Conservation (phyloP, 1,140 invertebrate genomes). For the Lucilia sericata region DNA sequence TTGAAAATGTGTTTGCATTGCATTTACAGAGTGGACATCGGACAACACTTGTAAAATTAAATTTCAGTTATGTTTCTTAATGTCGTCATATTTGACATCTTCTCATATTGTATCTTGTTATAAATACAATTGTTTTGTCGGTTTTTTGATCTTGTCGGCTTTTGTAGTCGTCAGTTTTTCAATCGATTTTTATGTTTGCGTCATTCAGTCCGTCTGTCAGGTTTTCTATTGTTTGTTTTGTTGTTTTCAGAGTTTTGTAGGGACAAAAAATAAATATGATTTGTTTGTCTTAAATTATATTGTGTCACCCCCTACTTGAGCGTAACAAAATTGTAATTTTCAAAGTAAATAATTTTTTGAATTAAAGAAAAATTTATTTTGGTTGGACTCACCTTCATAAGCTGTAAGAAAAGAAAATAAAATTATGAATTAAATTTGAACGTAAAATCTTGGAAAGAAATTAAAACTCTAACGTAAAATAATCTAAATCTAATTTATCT, state of each 20-base stretch:
- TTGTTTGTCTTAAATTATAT: neutral
- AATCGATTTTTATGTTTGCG: neutral
- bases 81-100: slow-evolving; percentile 43
- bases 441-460: too few relatives aligned
- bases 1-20: neutral
- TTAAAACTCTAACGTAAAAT: too few relatives aligned
- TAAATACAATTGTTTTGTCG: slow-evolving; percentile 32
- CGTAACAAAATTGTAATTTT: neutral
- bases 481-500: too few relatives aligned
- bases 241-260: neutral
- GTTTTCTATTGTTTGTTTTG: neutral
- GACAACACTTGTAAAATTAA: slow-evolving; percentile 29
- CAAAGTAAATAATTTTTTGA: too few relatives aligned
- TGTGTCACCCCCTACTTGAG: neutral
- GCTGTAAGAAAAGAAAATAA: too few relatives aligned
- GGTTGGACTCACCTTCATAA: too few relatives aligned
- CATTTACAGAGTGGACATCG: neutral
- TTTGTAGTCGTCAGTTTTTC: slow-evolving; percentile 15
- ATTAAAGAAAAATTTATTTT: too few relatives aligned
- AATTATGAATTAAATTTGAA: too few relatives aligned
- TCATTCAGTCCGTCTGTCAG: neutral
- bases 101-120: slow-evolving; percentile 7
- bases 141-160: slow-evolving; percentile 30
- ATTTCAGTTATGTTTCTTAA: slow-evolving; percentile 36
- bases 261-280: neutral